Conservation (phyloP, 2,888 invertebrate species). For the Maniola hyperantus region DNA sequence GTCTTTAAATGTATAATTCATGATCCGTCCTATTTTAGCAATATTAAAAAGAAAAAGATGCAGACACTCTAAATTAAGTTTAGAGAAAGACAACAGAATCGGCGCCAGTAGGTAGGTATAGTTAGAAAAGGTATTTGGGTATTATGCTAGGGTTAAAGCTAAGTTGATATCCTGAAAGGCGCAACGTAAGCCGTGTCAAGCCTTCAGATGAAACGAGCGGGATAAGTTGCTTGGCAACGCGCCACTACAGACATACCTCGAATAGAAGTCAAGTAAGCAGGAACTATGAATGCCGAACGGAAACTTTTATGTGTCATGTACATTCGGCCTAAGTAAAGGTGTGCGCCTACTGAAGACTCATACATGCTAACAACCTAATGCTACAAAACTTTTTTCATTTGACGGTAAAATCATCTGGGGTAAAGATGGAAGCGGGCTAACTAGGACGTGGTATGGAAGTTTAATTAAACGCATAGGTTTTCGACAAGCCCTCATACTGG, state of each 20-base stretch:
- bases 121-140: too few species aligned
- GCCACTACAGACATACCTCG: constrained; percentile 33
- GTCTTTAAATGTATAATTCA: too few species aligned
- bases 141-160: background rate
- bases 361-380: background rate
- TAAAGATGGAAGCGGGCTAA: too few species aligned
- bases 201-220: constrained; percentile 36
- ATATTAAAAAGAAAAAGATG: too few species aligned
- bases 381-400: background rate
- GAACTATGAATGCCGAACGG: constrained; percentile 38
- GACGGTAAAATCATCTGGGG: too few species aligned
- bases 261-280: constrained; percentile 29
- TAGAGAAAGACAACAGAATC: too few species aligned
- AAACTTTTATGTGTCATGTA: constrained; percentile 33
- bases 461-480: too few species aligned
- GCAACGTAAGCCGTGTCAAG: constrained; percentile 27
- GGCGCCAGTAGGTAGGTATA: too few species aligned
- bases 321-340: constrained; percentile 8
- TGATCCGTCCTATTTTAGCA: too few species aligned
- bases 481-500: too few species aligned
- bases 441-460: too few species aligned
- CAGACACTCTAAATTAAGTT: too few species aligned
- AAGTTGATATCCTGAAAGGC: constrained; percentile 16
- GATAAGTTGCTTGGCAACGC: constrained; percentile 36
- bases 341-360: background rate